phyloP scores from a whole-genome alignment of 2,888 invertebrate genomes.

The Magallana nippona region DNA sequence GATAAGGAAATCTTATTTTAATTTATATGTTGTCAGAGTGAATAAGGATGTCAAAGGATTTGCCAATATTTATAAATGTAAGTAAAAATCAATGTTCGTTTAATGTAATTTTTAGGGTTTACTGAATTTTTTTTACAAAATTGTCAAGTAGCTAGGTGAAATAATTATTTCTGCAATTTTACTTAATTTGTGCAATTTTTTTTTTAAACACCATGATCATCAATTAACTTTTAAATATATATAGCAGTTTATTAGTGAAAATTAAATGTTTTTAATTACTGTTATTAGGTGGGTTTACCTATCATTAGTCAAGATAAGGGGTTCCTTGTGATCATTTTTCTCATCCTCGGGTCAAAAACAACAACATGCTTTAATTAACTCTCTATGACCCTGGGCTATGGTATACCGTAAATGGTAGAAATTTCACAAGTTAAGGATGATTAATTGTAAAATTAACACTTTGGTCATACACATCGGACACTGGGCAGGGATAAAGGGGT shows the following conservation, averaged over 20 bases:
- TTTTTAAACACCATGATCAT: no score
- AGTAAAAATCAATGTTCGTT: not conserved
- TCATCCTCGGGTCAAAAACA: not conserved
- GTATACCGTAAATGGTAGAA: not conserved
- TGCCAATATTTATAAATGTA: slow-evolving; percentile 25
- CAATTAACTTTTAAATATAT: no score
- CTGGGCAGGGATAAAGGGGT: not conserved
- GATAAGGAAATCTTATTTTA: not conserved
- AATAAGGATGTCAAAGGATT: slow-evolving; percentile 26
- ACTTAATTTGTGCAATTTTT: no score
- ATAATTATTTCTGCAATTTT: no score
- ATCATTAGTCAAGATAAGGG: not conserved
- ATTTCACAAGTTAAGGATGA: slow-evolving; percentile 11
- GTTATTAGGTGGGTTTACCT: no score
- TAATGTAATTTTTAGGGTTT: no score
- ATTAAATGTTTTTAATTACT: no score
- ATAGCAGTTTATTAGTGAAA: no score
- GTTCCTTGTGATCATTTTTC: not conserved
- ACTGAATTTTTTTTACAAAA: no score
- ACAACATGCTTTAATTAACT: not conserved
- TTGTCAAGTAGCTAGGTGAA: no score
- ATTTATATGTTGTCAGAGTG: not conserved
- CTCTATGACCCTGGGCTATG: not conserved
- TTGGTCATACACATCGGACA: not conserved
- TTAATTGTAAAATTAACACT: slow-evolving; percentile 23